These are phyloP conservation scores for Hippocampus mohnikei DNA, from an alignment of 2,113 vertebrate species.

Conservation along the genomic window DNA sequence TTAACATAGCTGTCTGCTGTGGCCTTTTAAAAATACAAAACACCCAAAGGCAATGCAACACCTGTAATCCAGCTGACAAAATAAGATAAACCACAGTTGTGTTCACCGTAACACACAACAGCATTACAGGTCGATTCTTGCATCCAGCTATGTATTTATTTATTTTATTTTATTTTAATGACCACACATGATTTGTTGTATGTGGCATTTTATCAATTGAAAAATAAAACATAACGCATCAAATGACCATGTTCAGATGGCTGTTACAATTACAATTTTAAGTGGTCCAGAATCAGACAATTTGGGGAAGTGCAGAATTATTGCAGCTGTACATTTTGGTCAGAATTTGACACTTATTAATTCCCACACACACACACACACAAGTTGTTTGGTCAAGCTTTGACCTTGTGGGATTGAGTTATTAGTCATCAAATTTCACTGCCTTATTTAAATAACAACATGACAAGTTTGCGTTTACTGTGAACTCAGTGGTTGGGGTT, in stretches of 20 bases:
- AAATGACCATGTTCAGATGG: background rate
- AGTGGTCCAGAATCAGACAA: too few relatives aligned
- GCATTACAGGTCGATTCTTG: constrained; percentile 10
- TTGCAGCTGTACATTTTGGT: background rate
- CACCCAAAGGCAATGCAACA: constrained; percentile 31
- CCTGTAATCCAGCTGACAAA: constrained; percentile 13
- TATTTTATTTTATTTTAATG: background rate
- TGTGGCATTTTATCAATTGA: background rate
- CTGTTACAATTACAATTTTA: background rate
- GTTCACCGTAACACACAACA: constrained; percentile 9
- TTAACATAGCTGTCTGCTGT: constrained; percentile 44
- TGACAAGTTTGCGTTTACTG: too few relatives aligned
- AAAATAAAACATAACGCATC: background rate
- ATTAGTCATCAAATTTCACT: background rate
- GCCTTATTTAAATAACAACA: too few relatives aligned
- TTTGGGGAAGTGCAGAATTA: too few relatives aligned
- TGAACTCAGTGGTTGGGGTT: too few relatives aligned
- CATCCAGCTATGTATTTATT: background rate
- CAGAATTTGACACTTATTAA: background rate
- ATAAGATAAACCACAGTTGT: constrained; percentile 20
- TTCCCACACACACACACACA: background rate
- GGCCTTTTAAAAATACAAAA: constrained; percentile 41
- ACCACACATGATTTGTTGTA: background rate
- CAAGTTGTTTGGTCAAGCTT: background rate
- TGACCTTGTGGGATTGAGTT: background rate